Conservation (phyloP, 2,113 vertebrate genomes). For the Felis chaus region DNA sequence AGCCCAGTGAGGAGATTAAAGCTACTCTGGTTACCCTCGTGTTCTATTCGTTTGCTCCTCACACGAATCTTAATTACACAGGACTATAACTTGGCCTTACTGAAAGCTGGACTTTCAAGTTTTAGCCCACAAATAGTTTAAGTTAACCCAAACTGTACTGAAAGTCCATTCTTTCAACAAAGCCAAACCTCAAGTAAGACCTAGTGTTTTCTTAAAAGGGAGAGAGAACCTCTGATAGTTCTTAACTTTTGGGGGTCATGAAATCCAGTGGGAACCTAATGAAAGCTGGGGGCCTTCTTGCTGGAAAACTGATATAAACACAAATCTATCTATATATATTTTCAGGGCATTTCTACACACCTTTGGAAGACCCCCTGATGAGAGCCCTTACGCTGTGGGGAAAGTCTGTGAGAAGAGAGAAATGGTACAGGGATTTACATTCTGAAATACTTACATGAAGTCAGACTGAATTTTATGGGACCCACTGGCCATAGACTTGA, state of each 20-base stretch:
- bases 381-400: neutral
- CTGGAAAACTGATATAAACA: neutral
- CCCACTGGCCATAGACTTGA: constrained; percentile 99
- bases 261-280: neutral
- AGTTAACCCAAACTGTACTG: neutral
- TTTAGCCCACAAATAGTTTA: neutral
- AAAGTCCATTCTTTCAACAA: neutral
- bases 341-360: neutral
- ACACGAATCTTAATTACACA: neutral
- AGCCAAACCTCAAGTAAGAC: neutral
- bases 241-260: neutral
- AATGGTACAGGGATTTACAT: neutral
- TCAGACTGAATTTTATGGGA: constrained; percentile 97
- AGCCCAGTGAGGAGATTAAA: neutral
- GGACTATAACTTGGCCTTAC: neutral
- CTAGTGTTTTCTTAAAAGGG: neutral
- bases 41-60: neutral
- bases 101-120: neutral
- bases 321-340: neutral
- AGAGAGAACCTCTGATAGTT: neutral
- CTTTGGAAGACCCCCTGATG: neutral
- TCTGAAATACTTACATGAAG: constrained; percentile 92
- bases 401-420: neutral
- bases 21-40: neutral
- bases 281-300: neutral